Percentiles rank a stretch among this genome's conserved stretches.
These are phyloP conservation scores for Diaphora mendica DNA, from an alignment of 2,888 invertebrate species.

Conservation along the genomic window DNA sequence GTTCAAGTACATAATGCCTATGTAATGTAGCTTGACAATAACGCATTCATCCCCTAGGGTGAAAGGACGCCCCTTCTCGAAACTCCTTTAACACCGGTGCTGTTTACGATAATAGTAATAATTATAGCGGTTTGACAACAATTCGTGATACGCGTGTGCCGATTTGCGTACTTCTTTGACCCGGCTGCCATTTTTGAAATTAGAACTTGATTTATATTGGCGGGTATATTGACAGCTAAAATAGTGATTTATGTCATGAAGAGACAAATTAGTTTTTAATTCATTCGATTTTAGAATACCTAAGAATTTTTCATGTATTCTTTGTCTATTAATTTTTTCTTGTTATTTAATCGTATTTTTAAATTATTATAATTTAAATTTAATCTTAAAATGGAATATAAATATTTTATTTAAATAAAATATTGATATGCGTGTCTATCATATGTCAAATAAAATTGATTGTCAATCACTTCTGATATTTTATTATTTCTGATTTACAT, in stretches of 20 bases:
- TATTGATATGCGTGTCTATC: not conserved
- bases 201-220: not conserved
- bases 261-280: not conserved
- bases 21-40: constrained; percentile 60
- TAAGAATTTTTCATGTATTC: not conserved
- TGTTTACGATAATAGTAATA: constrained; percentile 69
- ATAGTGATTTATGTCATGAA: not conserved
- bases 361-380: too few species aligned
- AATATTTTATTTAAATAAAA: not conserved
- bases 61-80: constrained; percentile 60
- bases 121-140: constrained; percentile 65
- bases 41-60: constrained; percentile 55
- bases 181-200: not conserved
- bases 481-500: too few species aligned
- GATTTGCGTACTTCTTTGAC: not conserved
- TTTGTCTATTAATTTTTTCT: not conserved
- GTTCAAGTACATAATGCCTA: constrained; percentile 64
- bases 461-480: not conserved
- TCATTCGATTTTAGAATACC: not conserved
- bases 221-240: not conserved
- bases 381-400: not conserved
- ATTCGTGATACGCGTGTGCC: constrained; percentile 48
- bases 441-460: too few species aligned
- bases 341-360: too few species aligned
- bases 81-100: constrained; percentile 58